These are phyloP conservation scores for Plecturocebus donacophilus DNA, from an alignment of 2,113 vertebrate genomes.

Conservation along the genomic window DNA sequence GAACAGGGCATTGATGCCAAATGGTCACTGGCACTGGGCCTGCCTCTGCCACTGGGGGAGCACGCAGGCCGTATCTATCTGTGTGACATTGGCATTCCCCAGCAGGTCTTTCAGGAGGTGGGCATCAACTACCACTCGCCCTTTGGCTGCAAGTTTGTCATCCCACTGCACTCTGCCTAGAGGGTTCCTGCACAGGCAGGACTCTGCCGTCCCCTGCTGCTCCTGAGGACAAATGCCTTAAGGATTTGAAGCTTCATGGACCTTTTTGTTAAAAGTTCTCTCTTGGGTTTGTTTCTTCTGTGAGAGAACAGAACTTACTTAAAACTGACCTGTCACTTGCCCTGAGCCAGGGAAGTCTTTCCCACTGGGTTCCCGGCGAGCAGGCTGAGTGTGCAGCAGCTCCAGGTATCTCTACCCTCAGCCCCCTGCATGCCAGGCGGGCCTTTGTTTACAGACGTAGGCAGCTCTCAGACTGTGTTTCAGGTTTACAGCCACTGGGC, in stretches of 20 bases:
- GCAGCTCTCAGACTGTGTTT: constrained; percentile 33
- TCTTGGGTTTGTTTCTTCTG: constrained; percentile 69
- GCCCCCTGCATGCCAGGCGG: neutral
- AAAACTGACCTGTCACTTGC: constrained; percentile 45
- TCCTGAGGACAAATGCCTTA: constrained; percentile 82
- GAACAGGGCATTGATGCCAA: constrained; percentile 96
- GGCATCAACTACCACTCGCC: constrained; percentile 97
- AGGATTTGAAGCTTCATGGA: constrained; percentile 81
- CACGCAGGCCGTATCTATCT: constrained; percentile 94
- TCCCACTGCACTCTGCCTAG: constrained; percentile 95
- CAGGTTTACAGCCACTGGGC: constrained; percentile 43
- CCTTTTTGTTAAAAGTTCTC: constrained; percentile 20
- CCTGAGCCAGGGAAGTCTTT: neutral
- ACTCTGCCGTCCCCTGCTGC: constrained; percentile 48
- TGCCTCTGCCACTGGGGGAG: constrained; percentile 93
- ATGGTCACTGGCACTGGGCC: constrained; percentile 96
- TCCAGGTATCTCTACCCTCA: neutral
- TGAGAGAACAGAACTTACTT: constrained; percentile 57
- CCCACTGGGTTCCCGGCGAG: neutral
- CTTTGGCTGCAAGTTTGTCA: constrained; percentile 98
- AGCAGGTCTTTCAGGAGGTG: constrained; percentile 96
- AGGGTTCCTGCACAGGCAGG: neutral
- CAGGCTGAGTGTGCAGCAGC: neutral
- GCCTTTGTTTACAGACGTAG: constrained; percentile 65
- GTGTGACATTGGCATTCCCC: constrained; percentile 97